Evolutionary conservation across 2,888 invertebrate species (phyloP), one percentile per base, ranked within the genome.

Genomic region (Dendrolimus houi): DNA sequence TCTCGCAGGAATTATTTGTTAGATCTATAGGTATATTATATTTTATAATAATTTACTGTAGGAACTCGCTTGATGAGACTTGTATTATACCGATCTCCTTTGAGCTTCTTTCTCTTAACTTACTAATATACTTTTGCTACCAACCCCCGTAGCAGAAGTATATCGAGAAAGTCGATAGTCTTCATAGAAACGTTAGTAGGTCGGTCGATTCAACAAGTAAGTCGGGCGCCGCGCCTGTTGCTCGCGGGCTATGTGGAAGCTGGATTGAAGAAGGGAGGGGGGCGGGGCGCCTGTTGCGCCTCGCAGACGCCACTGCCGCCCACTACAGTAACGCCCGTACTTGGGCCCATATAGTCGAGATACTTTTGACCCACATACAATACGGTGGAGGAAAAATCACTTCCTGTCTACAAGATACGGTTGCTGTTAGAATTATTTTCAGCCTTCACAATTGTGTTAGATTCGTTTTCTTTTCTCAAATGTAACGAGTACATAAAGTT

Each of bases 131-230:
- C n/a, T n/a, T n/a, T n/a, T n/a, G n/a, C n/a, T n/a, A n/a, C n/a
- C n/a, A n/a, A n/a, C n/a, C n/a, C n/a, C n/a, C n/a, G 47, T 47
- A 47, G 47, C 12, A 47, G 47, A 52, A 55, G 58, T 67, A 69
- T 71, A 62, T 65, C 69, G 70, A 68, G 72, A 72, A 72, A 47
- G 77, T 74, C 63, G 66, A 71, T 69, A 77, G 75, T 79, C 81
- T 84, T 84, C 75, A 72, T 75, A 74, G 78, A 70, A 75, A 78
- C 84, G 83, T 90, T 88, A 87, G 80, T 89, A 89, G 89, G 89
- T 90, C 89, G 89, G 88, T 90, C 89, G 88, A 89, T 90, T 89
- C 89, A 90, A 90, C 89, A 90, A 89, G 88, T 87, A 84, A 82
- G 79, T 79, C 80, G 80, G 82, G 79, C 74, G 79, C 79, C 78